A percentile compares a stretch with the other conserved stretches of the same genome.
phyloP scores from a whole-genome alignment of 2,797 vertebrate species.

The Tiaroga cobitis region DNA sequence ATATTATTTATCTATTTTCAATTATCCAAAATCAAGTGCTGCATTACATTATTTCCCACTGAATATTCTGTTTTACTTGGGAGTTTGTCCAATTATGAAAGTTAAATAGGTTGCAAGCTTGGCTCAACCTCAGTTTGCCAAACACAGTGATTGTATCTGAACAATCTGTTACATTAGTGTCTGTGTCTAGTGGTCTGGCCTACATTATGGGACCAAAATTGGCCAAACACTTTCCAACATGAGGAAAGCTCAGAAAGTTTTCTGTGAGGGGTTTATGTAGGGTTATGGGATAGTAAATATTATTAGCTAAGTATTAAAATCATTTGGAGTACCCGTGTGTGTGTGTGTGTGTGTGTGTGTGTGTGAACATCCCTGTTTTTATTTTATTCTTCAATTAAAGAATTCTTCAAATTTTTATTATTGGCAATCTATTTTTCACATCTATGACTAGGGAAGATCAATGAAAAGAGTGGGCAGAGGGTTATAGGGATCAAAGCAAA shows the following conservation, averaged over 20 bases:
- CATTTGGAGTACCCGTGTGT: neutral
- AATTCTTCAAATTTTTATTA: neutral
- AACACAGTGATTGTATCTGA: neutral
- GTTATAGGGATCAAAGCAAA: conserved; percentile 64
- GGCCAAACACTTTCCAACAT: neutral
- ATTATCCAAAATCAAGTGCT: neutral
- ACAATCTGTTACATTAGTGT: neutral
- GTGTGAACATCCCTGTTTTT: conserved; percentile 26
- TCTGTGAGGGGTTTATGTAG: neutral
- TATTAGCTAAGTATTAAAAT: neutral
- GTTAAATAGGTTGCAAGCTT: neutral
- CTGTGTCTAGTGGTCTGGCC: neutral
- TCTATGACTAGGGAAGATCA: conserved; percentile 60
- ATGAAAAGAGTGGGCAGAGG: conserved; percentile 56
- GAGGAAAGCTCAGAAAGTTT: neutral
- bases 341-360: neutral
- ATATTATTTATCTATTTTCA: neutral
- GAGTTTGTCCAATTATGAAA: neutral
- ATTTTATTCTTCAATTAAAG: neutral
- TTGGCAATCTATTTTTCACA: conserved; percentile 55
- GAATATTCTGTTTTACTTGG: neutral
- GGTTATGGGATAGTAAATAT: neutral
- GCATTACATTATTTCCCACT: neutral
- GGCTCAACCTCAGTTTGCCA: neutral
- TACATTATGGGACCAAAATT: neutral